Conservation (phyloP, 2,888 invertebrate genomes). For the Spisula solida region DNA sequence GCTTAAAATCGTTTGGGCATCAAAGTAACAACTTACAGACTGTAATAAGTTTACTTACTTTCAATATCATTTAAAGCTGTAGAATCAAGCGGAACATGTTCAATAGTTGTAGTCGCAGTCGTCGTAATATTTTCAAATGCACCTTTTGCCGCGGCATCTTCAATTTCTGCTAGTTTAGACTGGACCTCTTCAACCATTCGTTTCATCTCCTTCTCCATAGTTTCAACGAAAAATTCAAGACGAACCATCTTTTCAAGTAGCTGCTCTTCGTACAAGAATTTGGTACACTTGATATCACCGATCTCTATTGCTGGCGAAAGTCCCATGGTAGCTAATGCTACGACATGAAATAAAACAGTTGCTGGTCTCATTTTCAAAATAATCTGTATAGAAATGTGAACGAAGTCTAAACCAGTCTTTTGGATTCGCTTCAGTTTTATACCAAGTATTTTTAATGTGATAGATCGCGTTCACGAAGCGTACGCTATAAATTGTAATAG, state of each 20-base stretch:
- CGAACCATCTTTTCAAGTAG: slow-evolving; percentile 8
- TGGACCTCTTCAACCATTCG: neutral
- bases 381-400: neutral
- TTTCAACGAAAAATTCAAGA: neutral
- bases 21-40: too few species aligned
- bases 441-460: neutral
- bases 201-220: neutral
- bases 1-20: too few species aligned
- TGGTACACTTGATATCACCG: neutral
- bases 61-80: neutral
- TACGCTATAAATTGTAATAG: neutral
- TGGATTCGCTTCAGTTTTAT: neutral
- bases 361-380: neutral
- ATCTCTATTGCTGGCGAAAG: neutral
- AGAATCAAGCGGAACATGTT: neutral
- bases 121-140: neutral
- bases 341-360: neutral
- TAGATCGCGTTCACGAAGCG: neutral
- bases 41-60: neutral
- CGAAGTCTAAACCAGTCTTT: neutral
- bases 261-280: neutral
- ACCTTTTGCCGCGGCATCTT: neutral
- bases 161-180: neutral
- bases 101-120: neutral
- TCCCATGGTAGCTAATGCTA: neutral